Conservation (phyloP, 2,797 vertebrate genomes). For the Cygnus olor region DNA sequence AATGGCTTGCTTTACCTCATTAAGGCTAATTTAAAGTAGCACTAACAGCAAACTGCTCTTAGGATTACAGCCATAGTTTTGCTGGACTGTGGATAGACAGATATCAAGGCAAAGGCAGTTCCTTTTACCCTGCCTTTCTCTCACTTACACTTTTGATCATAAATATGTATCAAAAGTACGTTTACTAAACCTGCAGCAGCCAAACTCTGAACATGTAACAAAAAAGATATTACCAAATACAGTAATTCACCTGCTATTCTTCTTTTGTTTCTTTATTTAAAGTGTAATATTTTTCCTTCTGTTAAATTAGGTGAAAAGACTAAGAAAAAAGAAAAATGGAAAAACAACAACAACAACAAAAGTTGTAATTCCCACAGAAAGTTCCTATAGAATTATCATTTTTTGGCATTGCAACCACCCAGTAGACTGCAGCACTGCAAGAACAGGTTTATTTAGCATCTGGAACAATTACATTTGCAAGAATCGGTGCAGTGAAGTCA, state of each 20-base stretch:
- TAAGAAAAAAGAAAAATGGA: background rate
- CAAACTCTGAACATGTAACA: background rate
- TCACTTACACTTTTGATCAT: background rate
- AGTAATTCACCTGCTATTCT: background rate
- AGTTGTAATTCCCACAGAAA: background rate
- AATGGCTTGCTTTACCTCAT: slow-evolving; percentile 37
- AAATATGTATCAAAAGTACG: background rate
- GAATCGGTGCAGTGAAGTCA: background rate
- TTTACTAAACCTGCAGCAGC: background rate
- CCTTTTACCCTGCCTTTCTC: background rate
- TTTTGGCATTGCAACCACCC: background rate
- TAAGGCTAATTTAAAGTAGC: slow-evolving; percentile 34
- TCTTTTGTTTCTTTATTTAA: background rate
- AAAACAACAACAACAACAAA: too few species aligned
- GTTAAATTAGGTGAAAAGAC: background rate
- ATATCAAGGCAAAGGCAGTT: background rate
- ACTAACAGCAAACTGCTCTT: slow-evolving; percentile 10
- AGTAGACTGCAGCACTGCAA: background rate
- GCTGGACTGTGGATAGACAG: background rate
- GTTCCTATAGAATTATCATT: background rate
- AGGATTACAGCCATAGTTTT: background rate
- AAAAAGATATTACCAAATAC: background rate
- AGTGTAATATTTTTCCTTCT: background rate
- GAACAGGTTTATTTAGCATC: background rate
- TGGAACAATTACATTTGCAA: background rate